Base-by-base conservation (phyloP, 92 coral and sea anemone species). In the Scolanthus callimorphus region DNA sequence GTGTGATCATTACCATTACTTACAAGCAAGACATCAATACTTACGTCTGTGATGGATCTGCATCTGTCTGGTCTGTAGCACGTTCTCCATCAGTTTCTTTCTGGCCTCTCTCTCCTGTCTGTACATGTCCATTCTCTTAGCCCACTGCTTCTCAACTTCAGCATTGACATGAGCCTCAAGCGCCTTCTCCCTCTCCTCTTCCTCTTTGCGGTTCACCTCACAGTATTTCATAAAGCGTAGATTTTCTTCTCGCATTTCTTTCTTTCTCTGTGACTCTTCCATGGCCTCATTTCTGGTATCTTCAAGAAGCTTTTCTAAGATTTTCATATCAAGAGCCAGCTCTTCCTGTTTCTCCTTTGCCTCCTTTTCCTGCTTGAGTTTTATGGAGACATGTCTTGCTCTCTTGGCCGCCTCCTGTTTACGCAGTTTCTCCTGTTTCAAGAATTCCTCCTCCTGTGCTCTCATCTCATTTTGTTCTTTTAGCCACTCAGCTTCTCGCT, bases 281-380 rank as follows among this genome's bases (percentile, higher is more conserved):
- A 73, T 70, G 8, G 83, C 96, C 60, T 94, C 89, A 51, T 94
- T 89, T 55, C 85, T 77, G n/a, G 99, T 89, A 43, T 94, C 99
- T 20, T 94, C 99, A 52, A 89, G 56, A 1, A 94, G 84, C 49
- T 85, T 94, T 52, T 94, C 94, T 26, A 94, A 65, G 49, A 94
- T 81, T 66, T 89, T 85, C 89, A 81, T 90, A 31, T 94, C 99
- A 55, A 94, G 27, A 30, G 99, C 99, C 38, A 77, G 28, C 45
- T 94, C 99, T 28, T 94, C 99, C 44, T 94, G 90, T 58, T 74
- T 94, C 44, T 94, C 96, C 76, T 86, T 85, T 10, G 96, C 96
- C 84, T 88, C 96, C 56, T 94, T 94, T 57, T 89, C 85, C 1
- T 79, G 62, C 74, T 94, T 94, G 41, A 88, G 81, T 56, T 75